Evolutionary conservation across 2,888 invertebrate genomes (phyloP).

Genomic region (Diplolepis rosae): DNA sequence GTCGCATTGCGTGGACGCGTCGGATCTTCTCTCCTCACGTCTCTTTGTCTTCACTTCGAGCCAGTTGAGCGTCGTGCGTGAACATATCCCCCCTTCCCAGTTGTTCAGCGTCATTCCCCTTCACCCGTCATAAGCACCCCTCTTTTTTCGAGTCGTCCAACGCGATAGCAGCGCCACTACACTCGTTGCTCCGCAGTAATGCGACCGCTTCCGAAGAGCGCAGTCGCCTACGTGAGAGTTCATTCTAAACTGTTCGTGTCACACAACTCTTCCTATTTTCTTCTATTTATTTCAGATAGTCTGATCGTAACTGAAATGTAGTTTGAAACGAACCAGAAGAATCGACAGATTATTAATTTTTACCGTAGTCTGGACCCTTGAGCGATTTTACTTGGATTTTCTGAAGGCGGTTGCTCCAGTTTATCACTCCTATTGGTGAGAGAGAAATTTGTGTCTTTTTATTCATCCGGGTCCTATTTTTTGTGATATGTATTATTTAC

Average conservation of each 20-base stretch:
- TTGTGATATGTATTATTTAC: neutral
- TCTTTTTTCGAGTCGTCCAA: constrained; percentile 35
- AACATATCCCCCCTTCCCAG: constrained; percentile 39
- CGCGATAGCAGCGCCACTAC: constrained; percentile 63
- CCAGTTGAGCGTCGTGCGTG: constrained; percentile 39
- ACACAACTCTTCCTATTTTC: constrained; percentile 25
- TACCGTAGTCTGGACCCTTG: neutral
- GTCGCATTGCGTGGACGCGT: constrained; percentile 57
- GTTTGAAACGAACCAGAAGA: neutral
- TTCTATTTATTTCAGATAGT: neutral
- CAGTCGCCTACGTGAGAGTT: constrained; percentile 50
- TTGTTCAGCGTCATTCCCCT: constrained; percentile 25
- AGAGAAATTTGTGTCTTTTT: neutral
- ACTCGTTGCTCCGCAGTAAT: constrained; percentile 68
- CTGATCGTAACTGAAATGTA: neutral
- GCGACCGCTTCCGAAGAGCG: constrained; percentile 67
- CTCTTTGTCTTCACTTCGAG: constrained; percentile 29
- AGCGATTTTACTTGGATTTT: neutral
- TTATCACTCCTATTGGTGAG: too few relatives aligned
- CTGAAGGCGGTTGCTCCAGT: too few relatives aligned
- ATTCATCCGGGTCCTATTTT: neutral
- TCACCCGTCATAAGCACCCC: constrained; percentile 41
- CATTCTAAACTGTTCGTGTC: constrained; percentile 27
- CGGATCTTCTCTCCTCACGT: constrained; percentile 56
- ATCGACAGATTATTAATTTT: neutral